Evolutionary conservation across 2,113 vertebrate genomes (phyloP).

Genomic region (Noctilio leporinus): DNA sequence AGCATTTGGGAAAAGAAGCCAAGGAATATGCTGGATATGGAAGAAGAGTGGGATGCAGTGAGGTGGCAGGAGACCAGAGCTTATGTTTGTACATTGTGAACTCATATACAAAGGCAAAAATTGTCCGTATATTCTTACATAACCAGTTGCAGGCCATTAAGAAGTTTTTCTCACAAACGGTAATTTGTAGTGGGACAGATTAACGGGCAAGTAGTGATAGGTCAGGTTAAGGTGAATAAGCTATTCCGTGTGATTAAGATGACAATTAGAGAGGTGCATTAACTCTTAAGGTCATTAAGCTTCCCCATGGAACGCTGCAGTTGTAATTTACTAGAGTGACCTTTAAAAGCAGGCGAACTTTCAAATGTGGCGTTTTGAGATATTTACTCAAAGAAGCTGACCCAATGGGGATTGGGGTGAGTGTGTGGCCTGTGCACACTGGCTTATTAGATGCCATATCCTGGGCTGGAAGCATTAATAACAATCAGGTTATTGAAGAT

Average conservation of each 20-base stretch:
- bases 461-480: neutral
- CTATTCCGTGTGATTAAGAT: neutral
- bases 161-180: neutral
- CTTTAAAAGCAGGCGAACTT: slow-evolving; percentile 36
- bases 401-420: neutral
- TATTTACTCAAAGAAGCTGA: neutral
- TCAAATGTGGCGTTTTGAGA: neutral
- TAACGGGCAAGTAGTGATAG: neutral
- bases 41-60: neutral
- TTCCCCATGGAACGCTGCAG: neutral
- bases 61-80: neutral
- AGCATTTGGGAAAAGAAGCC: neutral
- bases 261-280: neutral
- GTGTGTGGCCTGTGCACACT: neutral
- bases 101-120: neutral
- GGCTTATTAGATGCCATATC: neutral
- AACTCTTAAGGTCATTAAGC: neutral
- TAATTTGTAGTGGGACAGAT: neutral
- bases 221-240: neutral
- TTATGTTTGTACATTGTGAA: neutral
- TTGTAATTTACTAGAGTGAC: slow-evolving; percentile 16
- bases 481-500: neutral
- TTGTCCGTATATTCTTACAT: neutral
- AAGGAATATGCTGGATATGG: neutral
- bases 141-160: neutral